A percentile compares a stretch with the other conserved stretches of the same genome.
Evolutionary conservation across 2,113 vertebrate species (phyloP).

Genomic region (Rhinopomastus cyanomelas): DNA sequence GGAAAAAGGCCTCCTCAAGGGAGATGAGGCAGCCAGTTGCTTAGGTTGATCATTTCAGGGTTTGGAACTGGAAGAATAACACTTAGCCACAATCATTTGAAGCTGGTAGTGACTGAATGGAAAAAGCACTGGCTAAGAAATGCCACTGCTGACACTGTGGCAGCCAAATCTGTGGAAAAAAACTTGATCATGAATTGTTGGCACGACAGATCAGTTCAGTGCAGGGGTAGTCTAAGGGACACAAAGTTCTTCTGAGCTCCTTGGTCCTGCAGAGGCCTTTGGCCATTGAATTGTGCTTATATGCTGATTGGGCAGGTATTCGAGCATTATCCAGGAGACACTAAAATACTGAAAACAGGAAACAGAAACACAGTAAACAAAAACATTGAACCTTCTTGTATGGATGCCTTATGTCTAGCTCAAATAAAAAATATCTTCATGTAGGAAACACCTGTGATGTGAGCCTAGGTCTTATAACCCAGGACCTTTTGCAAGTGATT

Average conservation of each 20-base stretch:
- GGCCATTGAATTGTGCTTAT: not conserved
- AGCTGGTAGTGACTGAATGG: not conserved
- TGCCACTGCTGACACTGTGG: not conserved
- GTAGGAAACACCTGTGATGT: not conserved
- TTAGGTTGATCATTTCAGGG: not conserved
- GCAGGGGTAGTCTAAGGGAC: not conserved
- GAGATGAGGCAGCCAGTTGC: constrained; percentile 33
- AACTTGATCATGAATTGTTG: not conserved
- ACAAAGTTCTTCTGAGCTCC: not conserved
- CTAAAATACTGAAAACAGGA: not conserved
- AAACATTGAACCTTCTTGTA: not conserved
- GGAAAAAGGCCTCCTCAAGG: constrained; percentile 18
- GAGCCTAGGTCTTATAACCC: not conserved
- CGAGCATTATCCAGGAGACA: not conserved
- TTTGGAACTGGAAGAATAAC: not conserved
- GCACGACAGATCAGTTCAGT: not conserved
- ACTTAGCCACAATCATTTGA: not conserved
- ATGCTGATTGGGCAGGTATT: not conserved
- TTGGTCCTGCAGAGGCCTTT: not conserved
- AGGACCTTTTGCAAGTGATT: not conserved
- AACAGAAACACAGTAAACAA: not conserved
- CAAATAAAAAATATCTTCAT: not conserved
- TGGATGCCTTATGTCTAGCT: not conserved
- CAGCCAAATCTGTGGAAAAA: not conserved
- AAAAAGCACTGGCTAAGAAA: not conserved